Conservation (phyloP, 2,888 invertebrate genomes). For the Alentia gelatinosa region DNA sequence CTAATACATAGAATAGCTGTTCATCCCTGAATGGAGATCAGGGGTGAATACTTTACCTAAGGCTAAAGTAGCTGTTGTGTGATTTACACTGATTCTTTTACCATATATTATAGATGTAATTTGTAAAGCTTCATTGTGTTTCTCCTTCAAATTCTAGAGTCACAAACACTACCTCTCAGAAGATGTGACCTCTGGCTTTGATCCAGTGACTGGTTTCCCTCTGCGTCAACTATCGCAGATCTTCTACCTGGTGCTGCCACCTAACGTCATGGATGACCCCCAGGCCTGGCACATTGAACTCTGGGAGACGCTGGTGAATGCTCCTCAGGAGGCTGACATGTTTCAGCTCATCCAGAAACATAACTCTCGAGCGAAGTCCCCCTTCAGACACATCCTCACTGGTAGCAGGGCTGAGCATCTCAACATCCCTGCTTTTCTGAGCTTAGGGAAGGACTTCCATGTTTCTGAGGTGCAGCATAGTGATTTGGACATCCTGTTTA, state of each 20-base stretch:
- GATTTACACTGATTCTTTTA: no score
- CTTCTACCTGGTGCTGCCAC: neutral
- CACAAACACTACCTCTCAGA: neutral
- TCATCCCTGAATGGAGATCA: no score
- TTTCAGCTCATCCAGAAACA: neutral
- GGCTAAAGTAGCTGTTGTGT: no score
- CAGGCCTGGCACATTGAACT: neutral
- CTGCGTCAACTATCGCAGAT: neutral
- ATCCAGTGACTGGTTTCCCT: neutral
- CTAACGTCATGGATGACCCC: neutral
- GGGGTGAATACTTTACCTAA: no score
- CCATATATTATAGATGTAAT: no score
- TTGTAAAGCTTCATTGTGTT: no score
- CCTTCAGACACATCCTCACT: neutral
- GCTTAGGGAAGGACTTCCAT: neutral
- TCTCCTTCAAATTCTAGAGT: no score
- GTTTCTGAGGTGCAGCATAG: neutral
- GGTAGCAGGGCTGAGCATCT: neutral
- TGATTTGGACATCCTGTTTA: slow-evolving; percentile 3
- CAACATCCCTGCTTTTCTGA: neutral
- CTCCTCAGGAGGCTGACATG: neutral
- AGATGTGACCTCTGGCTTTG: neutral
- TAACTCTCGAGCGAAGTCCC: neutral
- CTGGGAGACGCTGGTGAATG: neutral
- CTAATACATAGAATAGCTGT: no score